A percentile compares a stretch with the other conserved stretches of the same genome.
These are phyloP conservation scores for Thalassophryne amazonica DNA, from an alignment of 2,797 vertebrate species.

Conservation along the genomic window DNA sequence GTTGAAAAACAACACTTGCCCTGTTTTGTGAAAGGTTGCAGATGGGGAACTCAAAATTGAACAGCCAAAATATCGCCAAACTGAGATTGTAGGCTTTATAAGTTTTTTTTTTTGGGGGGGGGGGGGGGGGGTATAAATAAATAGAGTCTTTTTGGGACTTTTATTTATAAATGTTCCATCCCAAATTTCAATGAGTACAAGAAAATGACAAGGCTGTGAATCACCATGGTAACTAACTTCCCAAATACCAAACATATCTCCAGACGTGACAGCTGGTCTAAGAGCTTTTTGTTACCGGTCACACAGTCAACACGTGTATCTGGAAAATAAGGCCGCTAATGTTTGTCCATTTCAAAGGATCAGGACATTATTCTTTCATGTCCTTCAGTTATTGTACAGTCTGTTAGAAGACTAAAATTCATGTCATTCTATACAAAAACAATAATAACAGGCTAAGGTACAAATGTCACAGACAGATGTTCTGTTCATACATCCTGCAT, in stretches of 20 bases:
- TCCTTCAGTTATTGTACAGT: slow-evolving; percentile 39
- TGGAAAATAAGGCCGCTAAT: slow-evolving; percentile 65
- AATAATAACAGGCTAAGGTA: slow-evolving; percentile 56
- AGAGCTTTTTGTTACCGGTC: slow-evolving; percentile 48
- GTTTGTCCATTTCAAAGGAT: slow-evolving; percentile 34
- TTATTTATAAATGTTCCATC: slow-evolving; percentile 75
- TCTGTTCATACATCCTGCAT: slow-evolving; percentile 39
- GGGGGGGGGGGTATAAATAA: too few relatives aligned
- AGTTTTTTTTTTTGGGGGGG: too few relatives aligned
- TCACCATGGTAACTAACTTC: slow-evolving; percentile 66
- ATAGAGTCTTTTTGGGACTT: slow-evolving; percentile 48
- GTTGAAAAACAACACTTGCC: too few relatives aligned
- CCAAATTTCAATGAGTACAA: slow-evolving; percentile 56
- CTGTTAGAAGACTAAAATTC: slow-evolving; percentile 29
- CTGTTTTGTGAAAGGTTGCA: too few relatives aligned
- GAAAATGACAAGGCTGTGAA: slow-evolving; percentile 65
- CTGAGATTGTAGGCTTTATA: too few relatives aligned
- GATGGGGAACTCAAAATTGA: too few relatives aligned
- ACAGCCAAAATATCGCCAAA: too few relatives aligned
- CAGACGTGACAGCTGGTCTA: slow-evolving; percentile 26
- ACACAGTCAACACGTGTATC: slow-evolving; percentile 31
- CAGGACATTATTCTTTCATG: slow-evolving; percentile 6
- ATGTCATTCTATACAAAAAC: slow-evolving; percentile 51
- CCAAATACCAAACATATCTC: slow-evolving; percentile 45
- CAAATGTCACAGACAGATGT: slow-evolving; percentile 50